Percentiles rank a stretch among this genome's conserved stretches.
Evolutionary conservation across 2,113 vertebrate species (phyloP).

Genomic region (Notiomystis cincta): DNA sequence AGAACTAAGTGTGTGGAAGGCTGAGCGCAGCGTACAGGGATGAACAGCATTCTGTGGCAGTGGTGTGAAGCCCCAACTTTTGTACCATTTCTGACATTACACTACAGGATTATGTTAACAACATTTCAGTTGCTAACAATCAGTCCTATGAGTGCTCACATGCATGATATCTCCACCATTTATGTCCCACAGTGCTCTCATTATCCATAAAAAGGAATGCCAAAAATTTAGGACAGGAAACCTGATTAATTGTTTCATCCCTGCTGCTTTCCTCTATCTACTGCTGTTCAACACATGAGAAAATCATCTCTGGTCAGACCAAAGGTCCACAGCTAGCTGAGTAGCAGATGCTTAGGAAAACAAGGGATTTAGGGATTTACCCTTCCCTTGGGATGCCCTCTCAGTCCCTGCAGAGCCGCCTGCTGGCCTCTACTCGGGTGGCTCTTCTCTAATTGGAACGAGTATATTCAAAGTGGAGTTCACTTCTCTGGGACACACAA

Average conservation of each 20-base stretch:
- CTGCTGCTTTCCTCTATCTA: not conserved
- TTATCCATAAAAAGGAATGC: not conserved
- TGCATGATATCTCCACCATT: not conserved
- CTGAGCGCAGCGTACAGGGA: not conserved
- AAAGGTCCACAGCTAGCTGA: not conserved
- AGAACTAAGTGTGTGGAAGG: not conserved
- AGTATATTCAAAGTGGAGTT: not conserved
- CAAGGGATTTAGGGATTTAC: not conserved
- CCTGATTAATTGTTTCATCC: not conserved
- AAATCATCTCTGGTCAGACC: not conserved
- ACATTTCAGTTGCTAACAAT: not conserved
- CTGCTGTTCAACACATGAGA: not conserved
- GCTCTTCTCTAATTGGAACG: not conserved
- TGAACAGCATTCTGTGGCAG: not conserved
- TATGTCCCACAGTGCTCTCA: not conserved
- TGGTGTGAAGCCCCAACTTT: not conserved
- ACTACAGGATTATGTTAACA: not conserved
- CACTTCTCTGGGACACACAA: not conserved
- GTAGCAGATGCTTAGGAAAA: not conserved
- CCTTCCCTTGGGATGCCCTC: not conserved
- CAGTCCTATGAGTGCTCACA: not conserved
- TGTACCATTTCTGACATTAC: not conserved
- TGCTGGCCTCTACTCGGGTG: not conserved
- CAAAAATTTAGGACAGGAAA: not conserved
- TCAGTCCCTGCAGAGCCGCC: not conserved